Conservation (phyloP, 2,888 invertebrate genomes). For the Hofmannophila pseudospretella region DNA sequence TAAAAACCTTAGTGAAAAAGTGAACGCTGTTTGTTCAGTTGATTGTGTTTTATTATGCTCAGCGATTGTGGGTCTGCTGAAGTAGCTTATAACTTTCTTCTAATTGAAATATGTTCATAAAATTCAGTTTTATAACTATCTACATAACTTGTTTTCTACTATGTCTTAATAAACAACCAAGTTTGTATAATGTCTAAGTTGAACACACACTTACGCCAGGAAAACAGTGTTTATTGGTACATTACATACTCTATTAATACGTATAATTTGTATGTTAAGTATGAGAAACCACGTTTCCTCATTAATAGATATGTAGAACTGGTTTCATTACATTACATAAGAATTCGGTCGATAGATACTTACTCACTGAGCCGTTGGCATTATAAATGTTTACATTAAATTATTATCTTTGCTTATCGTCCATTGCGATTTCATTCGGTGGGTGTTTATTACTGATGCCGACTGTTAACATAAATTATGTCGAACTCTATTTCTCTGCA, state of each 20-base stretch:
- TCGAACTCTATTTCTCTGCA: background rate
- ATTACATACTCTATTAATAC: no score
- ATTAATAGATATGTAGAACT: background rate
- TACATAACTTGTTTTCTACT: no score
- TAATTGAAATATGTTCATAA: no score
- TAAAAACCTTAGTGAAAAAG: slow-evolving; percentile 20
- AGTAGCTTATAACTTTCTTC: no score
- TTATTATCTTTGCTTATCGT: slow-evolving; percentile 1
- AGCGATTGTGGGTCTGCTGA: background rate
- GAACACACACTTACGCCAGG: no score
- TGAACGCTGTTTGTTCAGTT: slow-evolving; percentile 25
- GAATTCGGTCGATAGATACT: background rate
- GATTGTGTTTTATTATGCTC: slow-evolving; percentile 5
- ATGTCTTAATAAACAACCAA: background rate
- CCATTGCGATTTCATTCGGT: slow-evolving; percentile 3
- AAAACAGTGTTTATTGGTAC: background rate
- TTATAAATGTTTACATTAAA: slow-evolving; percentile 2
- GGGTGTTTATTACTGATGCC: background rate
- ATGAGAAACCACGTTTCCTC: background rate
- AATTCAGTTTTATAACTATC: no score
- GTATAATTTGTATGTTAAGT: no score
- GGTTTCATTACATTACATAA: slow-evolving; percentile 1
- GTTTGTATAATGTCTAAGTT: no score
- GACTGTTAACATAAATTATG: slow-evolving; percentile 2
- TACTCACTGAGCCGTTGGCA: background rate